Evolutionary conservation across 1,140 invertebrate species (phyloP).

Genomic region (Procambarus virginalis): DNA sequence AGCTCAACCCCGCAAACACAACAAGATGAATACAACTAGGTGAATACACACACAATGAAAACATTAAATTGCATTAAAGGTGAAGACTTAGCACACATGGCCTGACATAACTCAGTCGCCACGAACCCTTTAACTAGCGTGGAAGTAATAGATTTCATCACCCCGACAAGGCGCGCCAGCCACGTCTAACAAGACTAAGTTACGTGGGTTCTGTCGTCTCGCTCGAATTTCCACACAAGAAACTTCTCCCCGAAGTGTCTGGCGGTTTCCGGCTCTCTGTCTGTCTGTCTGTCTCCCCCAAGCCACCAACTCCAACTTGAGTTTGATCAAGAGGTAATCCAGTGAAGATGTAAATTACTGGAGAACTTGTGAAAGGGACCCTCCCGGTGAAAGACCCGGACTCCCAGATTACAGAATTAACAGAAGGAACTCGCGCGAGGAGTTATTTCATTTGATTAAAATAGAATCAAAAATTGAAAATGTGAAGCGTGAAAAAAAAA

Average conservation of each 20-base stretch:
- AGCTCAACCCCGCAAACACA: no score
- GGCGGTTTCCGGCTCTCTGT: neutral
- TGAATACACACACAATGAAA: no score
- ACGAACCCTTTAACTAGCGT: no score
- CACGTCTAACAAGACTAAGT: no score
- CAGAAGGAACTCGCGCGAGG: neutral
- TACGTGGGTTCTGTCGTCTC: no score
- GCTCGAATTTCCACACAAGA: neutral
- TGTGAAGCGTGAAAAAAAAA: neutral
- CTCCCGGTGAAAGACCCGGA: neutral
- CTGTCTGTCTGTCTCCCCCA: neutral
- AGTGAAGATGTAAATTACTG: conserved; percentile 24
- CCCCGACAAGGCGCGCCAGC: no score
- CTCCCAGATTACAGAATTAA: neutral
- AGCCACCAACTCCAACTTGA: neutral
- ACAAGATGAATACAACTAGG: no score
- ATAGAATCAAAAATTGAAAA: neutral
- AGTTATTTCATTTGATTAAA: neutral
- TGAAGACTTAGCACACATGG: no score
- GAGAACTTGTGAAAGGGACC: conserved; percentile 19
- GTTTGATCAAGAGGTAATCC: conserved; percentile 17
- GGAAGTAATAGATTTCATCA: no score
- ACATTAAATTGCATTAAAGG: no score
- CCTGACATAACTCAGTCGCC: no score
- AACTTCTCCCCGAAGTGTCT: neutral